These are phyloP conservation scores for Anastrepha obliqua DNA, from an alignment of 1,140 invertebrate species.

Conservation along the genomic window DNA sequence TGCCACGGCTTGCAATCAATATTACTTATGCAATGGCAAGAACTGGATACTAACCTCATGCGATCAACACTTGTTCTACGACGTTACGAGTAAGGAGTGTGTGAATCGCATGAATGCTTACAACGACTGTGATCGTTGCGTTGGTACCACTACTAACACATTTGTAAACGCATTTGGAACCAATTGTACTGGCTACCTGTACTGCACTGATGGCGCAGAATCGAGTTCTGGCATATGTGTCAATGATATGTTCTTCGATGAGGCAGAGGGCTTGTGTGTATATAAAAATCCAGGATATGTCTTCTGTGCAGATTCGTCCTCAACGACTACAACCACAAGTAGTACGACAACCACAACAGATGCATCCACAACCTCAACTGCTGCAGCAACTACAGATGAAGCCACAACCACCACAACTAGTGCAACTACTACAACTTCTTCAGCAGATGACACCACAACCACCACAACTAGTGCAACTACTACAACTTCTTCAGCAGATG, in stretches of 20 bases:
- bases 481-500: not conserved
- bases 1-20: conserved; percentile 61
- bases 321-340: not conserved
- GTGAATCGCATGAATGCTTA: conserved; percentile 59
- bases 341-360: not conserved
- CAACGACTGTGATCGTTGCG: conserved; percentile 63
- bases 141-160: conserved; percentile 55
- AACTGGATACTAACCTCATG: conserved; percentile 54
- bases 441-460: not conserved
- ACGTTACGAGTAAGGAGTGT: conserved; percentile 58
- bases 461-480: not conserved
- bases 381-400: not conserved
- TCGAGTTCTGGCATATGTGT: conserved; percentile 56
- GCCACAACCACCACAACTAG: not conserved
- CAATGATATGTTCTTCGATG: conserved; percentile 59
- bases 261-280: conserved; percentile 54
- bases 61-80: conserved; percentile 56
- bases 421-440: not conserved
- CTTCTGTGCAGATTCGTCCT: not conserved
- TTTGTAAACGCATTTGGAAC: conserved; percentile 62
- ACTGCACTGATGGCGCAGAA: conserved; percentile 60
- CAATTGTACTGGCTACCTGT: conserved; percentile 60
- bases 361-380: not conserved
- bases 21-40: conserved; percentile 58
- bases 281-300: not conserved